Evolutionary conservation across 2,888 invertebrate species (phyloP).

Genomic region (Heliconius ethilla): DNA sequence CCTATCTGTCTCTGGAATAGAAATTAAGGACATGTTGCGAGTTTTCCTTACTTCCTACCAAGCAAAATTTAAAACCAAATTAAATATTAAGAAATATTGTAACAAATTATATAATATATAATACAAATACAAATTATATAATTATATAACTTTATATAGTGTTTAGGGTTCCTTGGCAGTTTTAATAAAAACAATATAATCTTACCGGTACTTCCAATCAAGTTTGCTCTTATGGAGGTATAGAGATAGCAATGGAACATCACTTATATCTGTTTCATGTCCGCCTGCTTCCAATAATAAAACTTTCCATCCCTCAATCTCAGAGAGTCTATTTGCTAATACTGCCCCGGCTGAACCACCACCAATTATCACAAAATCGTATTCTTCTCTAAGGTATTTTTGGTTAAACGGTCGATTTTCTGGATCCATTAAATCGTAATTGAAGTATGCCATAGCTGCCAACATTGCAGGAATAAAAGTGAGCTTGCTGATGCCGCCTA

Average conservation of each 20-base stretch:
- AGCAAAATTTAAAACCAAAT: too few relatives aligned
- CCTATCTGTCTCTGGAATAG: too few relatives aligned
- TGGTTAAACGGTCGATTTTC: slow-evolving; percentile 90
- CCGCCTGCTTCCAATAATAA: slow-evolving; percentile 92
- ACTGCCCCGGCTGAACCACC: slow-evolving; percentile 93
- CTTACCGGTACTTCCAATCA: slow-evolving; percentile 93
- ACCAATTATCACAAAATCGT: slow-evolving; percentile 92
- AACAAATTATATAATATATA: too few relatives aligned
- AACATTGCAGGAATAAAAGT: slow-evolving; percentile 88
- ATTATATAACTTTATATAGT: too few relatives aligned
- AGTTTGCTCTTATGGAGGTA: slow-evolving; percentile 94
- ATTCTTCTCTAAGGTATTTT: slow-evolving; percentile 84
- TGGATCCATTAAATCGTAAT: slow-evolving; percentile 92
- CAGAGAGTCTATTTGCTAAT: slow-evolving; percentile 89
- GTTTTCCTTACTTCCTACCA: too few relatives aligned
- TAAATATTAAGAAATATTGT: too few relatives aligned
- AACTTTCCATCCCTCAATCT: slow-evolving; percentile 89
- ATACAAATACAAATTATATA: too few relatives aligned
- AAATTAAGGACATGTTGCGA: too few relatives aligned
- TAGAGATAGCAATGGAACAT: slow-evolving; percentile 92
- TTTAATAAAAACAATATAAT: not conserved
- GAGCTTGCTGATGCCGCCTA: slow-evolving; percentile 87
- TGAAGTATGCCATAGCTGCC: slow-evolving; percentile 89
- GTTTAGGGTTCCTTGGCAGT: not conserved
- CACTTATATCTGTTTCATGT: slow-evolving; percentile 92